A percentile compares a stretch with the other conserved stretches of the same genome.
Conservation (phyloP, 2,888 invertebrate genomes). For the Ferrisia virgata region DNA sequence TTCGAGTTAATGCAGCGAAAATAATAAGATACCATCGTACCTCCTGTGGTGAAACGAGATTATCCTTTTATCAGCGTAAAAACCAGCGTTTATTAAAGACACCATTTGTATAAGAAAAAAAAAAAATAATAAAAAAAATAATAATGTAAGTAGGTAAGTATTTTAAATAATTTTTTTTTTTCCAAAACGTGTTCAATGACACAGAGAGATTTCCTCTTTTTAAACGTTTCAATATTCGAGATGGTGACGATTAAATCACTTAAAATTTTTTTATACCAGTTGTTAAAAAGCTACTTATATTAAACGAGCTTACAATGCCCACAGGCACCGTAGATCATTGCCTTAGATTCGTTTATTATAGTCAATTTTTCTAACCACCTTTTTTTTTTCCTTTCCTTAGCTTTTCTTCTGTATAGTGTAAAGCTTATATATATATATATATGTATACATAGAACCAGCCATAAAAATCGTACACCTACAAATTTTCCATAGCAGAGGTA, state of each 20-base stretch:
- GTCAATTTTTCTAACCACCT: neutral
- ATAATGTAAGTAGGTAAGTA: too few relatives aligned
- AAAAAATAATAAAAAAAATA: too few relatives aligned
- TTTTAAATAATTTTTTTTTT: neutral
- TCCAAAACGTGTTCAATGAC: neutral
- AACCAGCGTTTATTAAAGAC: neutral
- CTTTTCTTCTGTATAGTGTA: neutral
- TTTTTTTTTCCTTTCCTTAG: neutral
- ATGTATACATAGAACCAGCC: neutral
- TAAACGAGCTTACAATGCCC: neutral
- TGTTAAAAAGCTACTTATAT: neutral
- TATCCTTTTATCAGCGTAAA: neutral
- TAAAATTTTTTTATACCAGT: neutral
- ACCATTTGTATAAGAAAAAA: too few relatives aligned
- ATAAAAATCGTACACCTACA: neutral
- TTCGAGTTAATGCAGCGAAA: slow-evolving; percentile 2
- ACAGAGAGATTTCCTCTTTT: neutral
- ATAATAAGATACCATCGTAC: neutral
- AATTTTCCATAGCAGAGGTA: neutral
- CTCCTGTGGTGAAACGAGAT: too few relatives aligned
- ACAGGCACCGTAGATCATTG: neutral
- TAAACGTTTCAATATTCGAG: neutral
- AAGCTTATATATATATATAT: too few relatives aligned
- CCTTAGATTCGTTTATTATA: neutral
- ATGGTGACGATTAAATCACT: neutral